These are phyloP conservation scores for Taenaris catops DNA, from an alignment of 2,888 invertebrate species.

Conservation along the genomic window DNA sequence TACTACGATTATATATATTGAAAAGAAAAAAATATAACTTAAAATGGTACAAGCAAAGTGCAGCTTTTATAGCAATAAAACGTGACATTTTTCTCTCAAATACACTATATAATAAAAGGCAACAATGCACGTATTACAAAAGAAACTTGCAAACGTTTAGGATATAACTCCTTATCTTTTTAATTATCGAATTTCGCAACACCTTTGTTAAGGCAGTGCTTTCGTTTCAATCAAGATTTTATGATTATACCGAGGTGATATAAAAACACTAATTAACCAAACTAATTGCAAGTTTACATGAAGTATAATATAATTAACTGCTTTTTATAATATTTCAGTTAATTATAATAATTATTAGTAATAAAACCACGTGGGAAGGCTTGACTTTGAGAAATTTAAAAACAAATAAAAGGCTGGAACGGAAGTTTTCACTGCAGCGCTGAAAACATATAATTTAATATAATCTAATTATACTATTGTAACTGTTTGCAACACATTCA, in stretches of 20 bases:
- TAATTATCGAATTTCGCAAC: constrained; percentile 11
- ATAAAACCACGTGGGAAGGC: neutral
- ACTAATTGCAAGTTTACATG: constrained; percentile 5
- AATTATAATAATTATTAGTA: constrained; percentile 3
- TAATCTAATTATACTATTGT: constrained; percentile 1
- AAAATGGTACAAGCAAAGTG: too few relatives aligned
- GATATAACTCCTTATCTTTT: constrained; percentile 6
- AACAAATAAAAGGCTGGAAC: constrained; percentile 1
- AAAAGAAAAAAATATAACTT: too few relatives aligned
- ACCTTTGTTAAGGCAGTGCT: constrained; percentile 4
- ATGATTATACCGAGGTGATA: constrained; percentile 5
- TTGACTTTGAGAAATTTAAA: constrained; percentile 5
- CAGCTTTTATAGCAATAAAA: too few relatives aligned
- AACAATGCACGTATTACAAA: too few relatives aligned
- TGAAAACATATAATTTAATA: neutral
- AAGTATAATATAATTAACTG: neutral
- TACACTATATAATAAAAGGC: too few relatives aligned
- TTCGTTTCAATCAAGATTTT: constrained; percentile 8
- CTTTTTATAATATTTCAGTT: neutral
- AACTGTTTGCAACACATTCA: neutral
- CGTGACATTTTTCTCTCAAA: too few relatives aligned
- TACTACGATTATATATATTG: too few relatives aligned
- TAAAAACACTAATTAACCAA: constrained; percentile 3
- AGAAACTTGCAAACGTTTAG: too few relatives aligned
- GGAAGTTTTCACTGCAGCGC: constrained; percentile 7